Conservation (phyloP, 2,113 vertebrate genomes). For the Gavialis gangeticus region DNA sequence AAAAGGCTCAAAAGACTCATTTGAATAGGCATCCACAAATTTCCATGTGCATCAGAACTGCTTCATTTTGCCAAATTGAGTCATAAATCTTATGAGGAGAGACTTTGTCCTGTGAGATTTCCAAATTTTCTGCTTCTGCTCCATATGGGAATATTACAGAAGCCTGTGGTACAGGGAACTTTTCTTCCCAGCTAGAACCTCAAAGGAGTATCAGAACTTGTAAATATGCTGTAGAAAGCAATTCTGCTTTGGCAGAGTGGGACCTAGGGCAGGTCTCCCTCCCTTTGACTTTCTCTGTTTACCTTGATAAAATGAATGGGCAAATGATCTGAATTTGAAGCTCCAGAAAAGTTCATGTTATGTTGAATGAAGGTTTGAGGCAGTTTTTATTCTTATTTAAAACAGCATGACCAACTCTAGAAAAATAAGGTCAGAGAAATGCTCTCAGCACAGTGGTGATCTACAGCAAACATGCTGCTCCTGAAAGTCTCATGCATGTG, state of each 20-base stretch:
- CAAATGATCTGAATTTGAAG: not conserved
- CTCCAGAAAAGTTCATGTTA: not conserved
- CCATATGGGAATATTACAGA: not conserved
- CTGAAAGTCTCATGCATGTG: not conserved
- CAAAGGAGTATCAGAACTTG: not conserved
- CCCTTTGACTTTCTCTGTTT: not conserved
- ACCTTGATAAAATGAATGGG: not conserved
- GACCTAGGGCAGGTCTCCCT: not conserved
- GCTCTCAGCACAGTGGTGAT: not conserved
- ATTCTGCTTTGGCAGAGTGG: not conserved
- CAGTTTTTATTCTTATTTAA: not conserved
- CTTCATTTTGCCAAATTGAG: not conserved
- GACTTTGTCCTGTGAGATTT: rapidly evolving
- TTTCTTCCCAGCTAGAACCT: not conserved
- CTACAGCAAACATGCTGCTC: not conserved
- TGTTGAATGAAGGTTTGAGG: not conserved
- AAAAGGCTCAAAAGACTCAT: rapidly evolving
- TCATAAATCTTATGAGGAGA: no score
- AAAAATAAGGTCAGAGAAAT: not conserved
- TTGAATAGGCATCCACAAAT: rapidly evolving
- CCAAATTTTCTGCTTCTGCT: rapidly evolving
- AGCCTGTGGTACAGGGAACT: rapidly evolving
- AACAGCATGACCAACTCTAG: not conserved
- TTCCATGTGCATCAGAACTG: rapidly evolving
- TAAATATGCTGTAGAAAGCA: not conserved